Evolutionary conservation across 2,797 vertebrate genomes (phyloP).

Genomic region (Paedocypris micromegethes): DNA sequence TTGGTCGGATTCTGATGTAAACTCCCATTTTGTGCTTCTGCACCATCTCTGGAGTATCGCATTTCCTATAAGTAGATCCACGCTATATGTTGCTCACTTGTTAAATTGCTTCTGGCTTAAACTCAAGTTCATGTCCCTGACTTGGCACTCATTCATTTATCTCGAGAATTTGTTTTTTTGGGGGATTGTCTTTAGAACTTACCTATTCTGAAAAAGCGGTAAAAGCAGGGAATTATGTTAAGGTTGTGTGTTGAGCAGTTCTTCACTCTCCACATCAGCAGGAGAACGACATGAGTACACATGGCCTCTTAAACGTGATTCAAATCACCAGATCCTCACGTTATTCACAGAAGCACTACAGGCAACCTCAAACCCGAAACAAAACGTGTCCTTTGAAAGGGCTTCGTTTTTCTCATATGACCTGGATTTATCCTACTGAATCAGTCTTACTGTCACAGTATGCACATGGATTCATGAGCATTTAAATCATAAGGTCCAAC

Average conservation of each 20-base stretch:
- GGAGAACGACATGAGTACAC: conserved; percentile 11
- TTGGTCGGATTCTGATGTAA: no score
- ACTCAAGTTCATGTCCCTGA: no score
- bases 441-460: conserved; percentile 22
- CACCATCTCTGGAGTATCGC: no score
- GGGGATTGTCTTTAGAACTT: no score
- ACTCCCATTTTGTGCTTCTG: no score
- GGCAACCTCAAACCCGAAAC: conserved; percentile 4
- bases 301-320: conserved; percentile 5
- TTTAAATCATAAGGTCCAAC: conserved; percentile 17
- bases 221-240: neutral
- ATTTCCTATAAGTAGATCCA: no score
- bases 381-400: conserved; percentile 16
- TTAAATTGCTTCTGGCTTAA: no score
- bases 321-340: conserved; percentile 10
- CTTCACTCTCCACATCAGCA: conserved; percentile 15
- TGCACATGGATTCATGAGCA: conserved; percentile 5
- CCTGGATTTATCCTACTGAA: conserved; percentile 2
- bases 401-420: conserved; percentile 5
- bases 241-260: conserved; percentile 12
- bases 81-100: no score
- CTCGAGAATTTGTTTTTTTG: no score
- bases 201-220: no score
- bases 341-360: neutral
- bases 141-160: no score